phyloP scores from a whole-genome alignment of 2,888 invertebrate species.

The Ormia ochracea region DNA sequence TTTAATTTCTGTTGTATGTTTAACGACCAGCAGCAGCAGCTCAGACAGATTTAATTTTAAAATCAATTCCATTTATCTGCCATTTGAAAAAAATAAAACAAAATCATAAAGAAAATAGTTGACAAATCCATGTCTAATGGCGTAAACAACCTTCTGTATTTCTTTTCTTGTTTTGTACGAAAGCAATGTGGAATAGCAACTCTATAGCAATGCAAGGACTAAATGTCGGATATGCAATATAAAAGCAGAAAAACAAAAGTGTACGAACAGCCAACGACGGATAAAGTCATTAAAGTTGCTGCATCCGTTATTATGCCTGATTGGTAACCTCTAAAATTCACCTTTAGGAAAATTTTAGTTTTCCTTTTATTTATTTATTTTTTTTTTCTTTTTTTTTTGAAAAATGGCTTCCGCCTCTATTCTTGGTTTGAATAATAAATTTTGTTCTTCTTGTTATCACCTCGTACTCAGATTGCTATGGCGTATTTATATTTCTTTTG shows the following conservation, averaged over 20 bases:
- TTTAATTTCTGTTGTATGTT: conserved; percentile 31
- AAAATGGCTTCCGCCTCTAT: conserved; percentile 25
- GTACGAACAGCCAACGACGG: conserved; percentile 16
- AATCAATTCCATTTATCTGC: conserved; percentile 28
- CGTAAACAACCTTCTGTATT: not conserved
- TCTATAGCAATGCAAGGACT: not conserved
- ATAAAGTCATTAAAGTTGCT: conserved; percentile 51
- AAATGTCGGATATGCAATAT: conserved; percentile 3
- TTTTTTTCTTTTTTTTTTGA: not conserved
- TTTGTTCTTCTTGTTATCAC: conserved; percentile 34
- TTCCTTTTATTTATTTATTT: conserved; percentile 17
- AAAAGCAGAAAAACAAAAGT: not conserved
- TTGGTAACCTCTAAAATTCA: not conserved
- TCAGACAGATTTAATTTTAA: conserved; percentile 14
- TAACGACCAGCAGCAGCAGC: conserved; percentile 52
- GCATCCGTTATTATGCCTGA: conserved; percentile 25
- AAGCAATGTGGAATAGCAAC: not conserved
- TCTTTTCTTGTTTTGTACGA: not conserved
- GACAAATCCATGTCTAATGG: conserved; percentile 29
- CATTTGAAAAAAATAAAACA: too few relatives aligned
- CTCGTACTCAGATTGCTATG: conserved; percentile 1
- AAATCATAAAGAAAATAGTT: conserved; percentile 7
- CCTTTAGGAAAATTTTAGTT: not conserved
- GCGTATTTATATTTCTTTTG: conserved; percentile 14
- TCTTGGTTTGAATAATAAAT: not conserved